phyloP scores from a whole-genome alignment of 1,140 invertebrate genomes.

The Odontomachus brunneus region DNA sequence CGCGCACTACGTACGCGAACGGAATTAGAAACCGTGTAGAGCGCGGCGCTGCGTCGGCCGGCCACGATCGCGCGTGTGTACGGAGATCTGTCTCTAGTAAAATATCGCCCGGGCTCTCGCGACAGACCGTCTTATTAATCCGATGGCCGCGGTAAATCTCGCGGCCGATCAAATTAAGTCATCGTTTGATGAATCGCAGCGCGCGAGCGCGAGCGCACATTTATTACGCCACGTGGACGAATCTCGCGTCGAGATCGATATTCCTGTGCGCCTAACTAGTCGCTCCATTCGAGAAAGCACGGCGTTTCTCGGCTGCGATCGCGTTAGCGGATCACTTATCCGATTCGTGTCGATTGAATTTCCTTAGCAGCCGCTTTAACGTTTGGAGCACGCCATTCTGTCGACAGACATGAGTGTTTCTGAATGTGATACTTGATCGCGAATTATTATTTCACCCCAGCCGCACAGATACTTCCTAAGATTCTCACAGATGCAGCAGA shows the following conservation, averaged over 20 bases:
- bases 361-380: too few species aligned
- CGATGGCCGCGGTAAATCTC: constrained; percentile 59
- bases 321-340: not conserved
- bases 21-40: constrained; percentile 68
- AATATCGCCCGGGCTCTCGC: constrained; percentile 57
- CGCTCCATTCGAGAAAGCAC: not conserved
- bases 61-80: constrained; percentile 13
- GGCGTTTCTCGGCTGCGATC: not conserved
- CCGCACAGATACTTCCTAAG: too few species aligned
- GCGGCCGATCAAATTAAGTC: constrained; percentile 67
- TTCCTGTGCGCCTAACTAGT: not conserved
- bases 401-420: too few species aligned
- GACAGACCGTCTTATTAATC: constrained; percentile 65
- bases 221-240: constrained; percentile 39
- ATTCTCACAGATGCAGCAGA: too few species aligned
- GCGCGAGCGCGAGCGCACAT: not conserved
- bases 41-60: constrained; percentile 24
- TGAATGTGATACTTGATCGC: too few species aligned
- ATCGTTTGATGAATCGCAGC: constrained; percentile 67
- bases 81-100: constrained; percentile 66
- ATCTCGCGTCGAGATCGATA: constrained; percentile 56
- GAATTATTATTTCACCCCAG: too few species aligned
- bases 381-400: too few species aligned
- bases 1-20: constrained; percentile 56
- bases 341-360: too few species aligned